Base-by-base conservation (phyloP, 2,888 invertebrate species). In the Microchrysa polita region DNA sequence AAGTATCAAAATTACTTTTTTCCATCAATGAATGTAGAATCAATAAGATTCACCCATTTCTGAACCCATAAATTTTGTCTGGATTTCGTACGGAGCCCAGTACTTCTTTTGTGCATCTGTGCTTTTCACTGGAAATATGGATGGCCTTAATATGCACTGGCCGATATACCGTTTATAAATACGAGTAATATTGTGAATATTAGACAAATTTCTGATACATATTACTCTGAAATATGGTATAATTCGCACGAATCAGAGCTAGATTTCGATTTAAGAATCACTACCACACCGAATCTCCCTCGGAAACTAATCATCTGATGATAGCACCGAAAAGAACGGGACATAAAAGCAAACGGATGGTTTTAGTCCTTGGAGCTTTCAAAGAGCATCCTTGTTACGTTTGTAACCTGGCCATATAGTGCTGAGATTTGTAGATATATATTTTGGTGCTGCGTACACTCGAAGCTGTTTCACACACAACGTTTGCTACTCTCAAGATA, bases 221-320 rank as follows among this genome's bases (percentile, higher is more conserved):
- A 48, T 12, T 48, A 48, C 12, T 12, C 10, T 2, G 16, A 48
- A n/a, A 48, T 48, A 7, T 34, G 27, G 27, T 5, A 34, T 34
- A 7, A 34, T 5, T 34, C 7, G 2, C 27, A 34, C 27, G 27
- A n/a, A n/a, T 34, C 27, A n/a, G n/a, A n/a, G n/a, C 27, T 34
- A 34, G 27, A 34, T 7, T 48, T n/a, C 48, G 23, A 48, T 34
- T 48, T 22, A 12, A 65, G 42, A 44, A 48, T 57, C 40, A 69
- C 69, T 20, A 69, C 34, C 55, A 57, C 69, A 42, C 16, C 57
- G 42, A 69, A 55, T 55, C 20, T 57, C 57, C 18, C 69, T 69
- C 69, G 69, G 57, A 57, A 69, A 69, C 69, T 69, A 69, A 69
- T 69, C 69, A 69, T 69, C 57, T 69, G 69, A 55, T n/a, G 65